Conservation (phyloP, 2,113 vertebrate genomes). For the Phaethon lepturus region DNA sequence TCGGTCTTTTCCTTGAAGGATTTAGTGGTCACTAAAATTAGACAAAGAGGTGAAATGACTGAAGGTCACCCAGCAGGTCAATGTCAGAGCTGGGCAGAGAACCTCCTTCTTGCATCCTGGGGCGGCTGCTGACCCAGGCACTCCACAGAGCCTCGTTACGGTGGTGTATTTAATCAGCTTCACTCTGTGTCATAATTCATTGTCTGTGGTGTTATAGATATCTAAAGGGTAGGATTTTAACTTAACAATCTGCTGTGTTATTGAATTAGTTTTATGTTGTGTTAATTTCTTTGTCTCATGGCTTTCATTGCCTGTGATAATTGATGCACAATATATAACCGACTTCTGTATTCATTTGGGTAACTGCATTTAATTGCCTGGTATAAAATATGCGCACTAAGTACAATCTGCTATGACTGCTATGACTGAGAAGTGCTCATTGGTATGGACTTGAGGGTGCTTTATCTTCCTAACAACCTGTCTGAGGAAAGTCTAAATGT, state of each 20-base stretch:
- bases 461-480: slow-evolving; percentile 44
- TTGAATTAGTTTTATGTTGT: slow-evolving; percentile 64
- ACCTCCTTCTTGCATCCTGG: background rate
- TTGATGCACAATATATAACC: slow-evolving; percentile 35
- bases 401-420: slow-evolving; percentile 51
- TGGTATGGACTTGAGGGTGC: background rate
- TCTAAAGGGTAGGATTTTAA: slow-evolving; percentile 55
- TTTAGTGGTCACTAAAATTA: background rate
- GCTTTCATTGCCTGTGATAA: slow-evolving; percentile 46
- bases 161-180: slow-evolving; percentile 9
- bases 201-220: background rate
- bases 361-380: slow-evolving; percentile 52
- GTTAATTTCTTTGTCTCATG: slow-evolving; percentile 50
- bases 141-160: background rate
- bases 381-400: slow-evolving; percentile 41
- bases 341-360: slow-evolving; percentile 53
- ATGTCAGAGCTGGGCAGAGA: background rate
- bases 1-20: background rate
- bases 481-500: background rate
- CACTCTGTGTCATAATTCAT: background rate
- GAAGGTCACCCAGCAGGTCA: background rate
- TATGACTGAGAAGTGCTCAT: slow-evolving; percentile 37
- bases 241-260: slow-evolving; percentile 46
- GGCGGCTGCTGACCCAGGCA: background rate
- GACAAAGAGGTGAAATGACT: background rate